phyloP scores from a whole-genome alignment of 2,113 vertebrate genomes.

The Colius striatus region DNA sequence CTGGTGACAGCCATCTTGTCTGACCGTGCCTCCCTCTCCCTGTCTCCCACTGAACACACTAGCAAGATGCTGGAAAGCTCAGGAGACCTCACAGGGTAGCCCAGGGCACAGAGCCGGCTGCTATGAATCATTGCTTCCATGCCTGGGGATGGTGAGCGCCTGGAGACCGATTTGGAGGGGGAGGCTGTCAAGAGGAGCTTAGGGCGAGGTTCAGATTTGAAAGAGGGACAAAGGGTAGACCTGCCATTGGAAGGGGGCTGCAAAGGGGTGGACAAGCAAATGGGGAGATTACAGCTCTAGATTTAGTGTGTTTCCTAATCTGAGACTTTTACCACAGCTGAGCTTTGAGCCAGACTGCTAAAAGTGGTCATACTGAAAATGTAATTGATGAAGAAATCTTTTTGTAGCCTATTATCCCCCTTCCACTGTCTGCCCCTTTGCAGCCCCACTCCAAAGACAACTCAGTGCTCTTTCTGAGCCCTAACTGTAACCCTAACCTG shows the following conservation, averaged over 20 bases:
- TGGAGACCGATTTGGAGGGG: not conserved
- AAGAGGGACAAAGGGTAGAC: not conserved
- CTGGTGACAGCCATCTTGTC: not conserved
- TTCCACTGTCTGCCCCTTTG: too few relatives aligned
- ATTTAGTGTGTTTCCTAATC: not conserved
- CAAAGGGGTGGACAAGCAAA: not conserved
- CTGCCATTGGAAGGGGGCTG: not conserved
- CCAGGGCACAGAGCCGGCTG: not conserved
- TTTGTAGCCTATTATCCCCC: too few relatives aligned
- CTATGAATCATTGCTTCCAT: accelerated
- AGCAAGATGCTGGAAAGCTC: accelerated
- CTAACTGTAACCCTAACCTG: too few relatives aligned
- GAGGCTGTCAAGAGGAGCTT: not conserved
- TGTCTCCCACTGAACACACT: accelerated
- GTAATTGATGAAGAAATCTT: not conserved
- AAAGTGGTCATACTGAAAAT: not conserved
- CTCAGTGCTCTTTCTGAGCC: too few relatives aligned
- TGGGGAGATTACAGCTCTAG: not conserved
- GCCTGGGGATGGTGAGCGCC: too few relatives aligned
- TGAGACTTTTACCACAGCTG: not conserved
- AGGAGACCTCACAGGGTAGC: not conserved
- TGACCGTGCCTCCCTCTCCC: not conserved
- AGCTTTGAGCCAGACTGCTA: not conserved
- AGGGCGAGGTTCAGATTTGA: not conserved
- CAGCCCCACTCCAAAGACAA: too few relatives aligned